Conservation (phyloP, 2,113 vertebrate species). For the Desmodus rotundus region DNA sequence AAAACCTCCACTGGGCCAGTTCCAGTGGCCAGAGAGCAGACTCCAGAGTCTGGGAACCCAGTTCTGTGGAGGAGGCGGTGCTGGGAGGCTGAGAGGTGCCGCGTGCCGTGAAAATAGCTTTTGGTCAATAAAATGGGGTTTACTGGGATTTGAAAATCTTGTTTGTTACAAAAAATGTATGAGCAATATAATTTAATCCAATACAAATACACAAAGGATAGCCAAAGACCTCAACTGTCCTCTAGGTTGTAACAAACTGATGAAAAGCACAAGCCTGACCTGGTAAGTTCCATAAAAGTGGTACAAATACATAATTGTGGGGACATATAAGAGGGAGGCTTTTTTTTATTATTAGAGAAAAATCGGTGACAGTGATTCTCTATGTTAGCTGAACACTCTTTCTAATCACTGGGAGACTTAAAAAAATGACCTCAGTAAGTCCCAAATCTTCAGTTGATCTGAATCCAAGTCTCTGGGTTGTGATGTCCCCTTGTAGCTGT, state of each 20-base stretch:
- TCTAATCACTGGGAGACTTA: neutral
- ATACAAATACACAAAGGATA: neutral
- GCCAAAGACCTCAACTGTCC: neutral
- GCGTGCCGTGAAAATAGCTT: accelerated
- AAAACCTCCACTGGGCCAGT: neutral
- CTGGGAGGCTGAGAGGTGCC: neutral
- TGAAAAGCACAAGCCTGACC: neutral
- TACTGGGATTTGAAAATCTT: neutral
- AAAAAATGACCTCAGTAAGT: neutral
- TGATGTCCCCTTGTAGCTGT: neutral
- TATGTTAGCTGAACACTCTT: neutral
- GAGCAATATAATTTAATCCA: neutral
- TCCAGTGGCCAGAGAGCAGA: neutral
- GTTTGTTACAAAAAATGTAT: neutral
- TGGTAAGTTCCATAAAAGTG: neutral
- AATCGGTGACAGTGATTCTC: neutral
- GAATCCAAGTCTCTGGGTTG: neutral
- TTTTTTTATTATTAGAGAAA: neutral
- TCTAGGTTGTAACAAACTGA: neutral
- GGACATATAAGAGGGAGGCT: neutral
- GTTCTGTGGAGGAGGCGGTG: neutral
- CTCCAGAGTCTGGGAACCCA: neutral
- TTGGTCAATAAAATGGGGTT: neutral
- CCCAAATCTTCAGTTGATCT: neutral
- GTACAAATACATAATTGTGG: neutral